phyloP scores from a whole-genome alignment of 2,888 invertebrate genomes.

The Zele albiditarsus region DNA sequence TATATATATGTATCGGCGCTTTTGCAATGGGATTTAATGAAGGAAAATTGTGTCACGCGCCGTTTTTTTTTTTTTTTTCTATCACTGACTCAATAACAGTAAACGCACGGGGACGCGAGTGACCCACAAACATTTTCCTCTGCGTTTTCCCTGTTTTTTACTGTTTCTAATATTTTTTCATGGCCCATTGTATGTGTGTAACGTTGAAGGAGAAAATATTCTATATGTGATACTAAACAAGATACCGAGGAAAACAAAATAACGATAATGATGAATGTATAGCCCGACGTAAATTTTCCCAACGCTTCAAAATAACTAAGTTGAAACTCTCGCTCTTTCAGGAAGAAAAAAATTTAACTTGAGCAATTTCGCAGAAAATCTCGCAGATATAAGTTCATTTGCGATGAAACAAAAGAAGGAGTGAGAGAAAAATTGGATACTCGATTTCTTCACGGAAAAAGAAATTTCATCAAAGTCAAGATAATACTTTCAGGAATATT shows the following conservation, averaged over 20 bases:
- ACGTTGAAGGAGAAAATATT: too few species aligned
- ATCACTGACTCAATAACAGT: background rate
- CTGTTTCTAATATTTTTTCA: background rate
- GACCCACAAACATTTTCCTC: background rate
- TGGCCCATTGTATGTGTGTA: background rate
- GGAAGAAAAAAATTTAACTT: background rate
- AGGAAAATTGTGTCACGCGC: constrained; percentile 1
- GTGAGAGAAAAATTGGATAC: background rate
- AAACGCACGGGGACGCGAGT: background rate
- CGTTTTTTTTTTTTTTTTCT: background rate
- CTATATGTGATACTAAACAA: too few species aligned
- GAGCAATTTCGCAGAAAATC: background rate
- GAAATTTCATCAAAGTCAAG: background rate
- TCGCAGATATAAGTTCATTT: constrained; percentile 7
- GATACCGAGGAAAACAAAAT: too few species aligned
- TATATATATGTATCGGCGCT: background rate
- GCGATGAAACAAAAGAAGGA: background rate
- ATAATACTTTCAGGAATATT: background rate
- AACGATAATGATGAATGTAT: background rate
- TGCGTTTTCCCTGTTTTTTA: background rate
- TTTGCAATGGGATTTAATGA: background rate
- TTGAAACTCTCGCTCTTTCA: background rate
- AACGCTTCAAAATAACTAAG: background rate
- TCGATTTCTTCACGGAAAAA: background rate
- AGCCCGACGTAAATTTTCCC: background rate